Evolutionary conservation across 2,113 vertebrate species (phyloP).

Genomic region (Saguinus imperator): DNA sequence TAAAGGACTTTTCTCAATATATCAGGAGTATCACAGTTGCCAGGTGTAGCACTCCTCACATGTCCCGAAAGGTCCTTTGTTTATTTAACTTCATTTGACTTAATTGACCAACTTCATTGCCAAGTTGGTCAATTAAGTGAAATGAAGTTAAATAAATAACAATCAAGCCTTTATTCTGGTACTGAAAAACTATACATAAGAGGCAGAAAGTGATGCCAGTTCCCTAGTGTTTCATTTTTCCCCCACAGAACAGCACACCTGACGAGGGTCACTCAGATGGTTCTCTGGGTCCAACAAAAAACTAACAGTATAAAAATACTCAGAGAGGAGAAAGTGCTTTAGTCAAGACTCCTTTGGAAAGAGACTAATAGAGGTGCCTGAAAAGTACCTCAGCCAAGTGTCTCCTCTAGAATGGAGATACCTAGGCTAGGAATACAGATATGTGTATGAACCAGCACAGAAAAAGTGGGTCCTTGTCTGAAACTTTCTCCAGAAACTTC

Average conservation of each 20-base stretch:
- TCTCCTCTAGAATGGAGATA: not conserved
- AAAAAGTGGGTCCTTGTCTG: rapidly evolving
- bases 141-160: not conserved
- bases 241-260: rapidly evolving
- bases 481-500: not conserved
- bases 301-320: not conserved
- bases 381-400: not conserved
- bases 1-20: not conserved
- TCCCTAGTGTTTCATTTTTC: not conserved
- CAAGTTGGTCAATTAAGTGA: not conserved
- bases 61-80: no score
- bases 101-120: no score
- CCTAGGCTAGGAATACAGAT: no score
- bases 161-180: not conserved
- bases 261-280: not conserved
- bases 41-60: no score
- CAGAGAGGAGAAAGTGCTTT: not conserved
- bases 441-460: not conserved
- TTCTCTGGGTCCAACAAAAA: not conserved
- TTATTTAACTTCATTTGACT: no score
- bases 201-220: not conserved
- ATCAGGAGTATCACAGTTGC: no score
- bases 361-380: not conserved
- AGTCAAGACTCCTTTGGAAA: not conserved
- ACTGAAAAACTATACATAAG: no score